Percentiles rank a stretch among this genome's conserved stretches.
Evolutionary conservation across 35 echinoderm and acorn worm species (phyloP).

Genomic region (Strongylocentrotus purpuratus): DNA sequence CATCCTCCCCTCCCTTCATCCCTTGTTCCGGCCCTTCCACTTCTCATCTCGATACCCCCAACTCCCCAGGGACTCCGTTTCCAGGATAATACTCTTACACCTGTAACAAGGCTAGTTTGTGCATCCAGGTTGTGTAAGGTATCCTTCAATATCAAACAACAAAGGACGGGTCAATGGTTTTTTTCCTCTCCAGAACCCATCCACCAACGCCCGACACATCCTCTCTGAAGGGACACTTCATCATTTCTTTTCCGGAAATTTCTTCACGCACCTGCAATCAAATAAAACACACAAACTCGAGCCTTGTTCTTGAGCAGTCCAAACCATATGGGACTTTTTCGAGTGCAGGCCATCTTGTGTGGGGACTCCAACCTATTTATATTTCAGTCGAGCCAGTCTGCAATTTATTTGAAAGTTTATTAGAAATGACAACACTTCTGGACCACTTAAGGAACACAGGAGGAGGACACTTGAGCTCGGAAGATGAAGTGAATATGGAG

Average conservation of each 20-base stretch:
- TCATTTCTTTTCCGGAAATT: background rate
- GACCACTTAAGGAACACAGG: background rate
- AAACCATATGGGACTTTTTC: background rate
- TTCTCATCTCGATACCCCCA: background rate
- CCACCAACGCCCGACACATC: background rate
- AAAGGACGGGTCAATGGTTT: background rate
- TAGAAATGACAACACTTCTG: slow-evolving; percentile 3
- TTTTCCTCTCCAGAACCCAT: background rate
- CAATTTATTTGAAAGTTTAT: slow-evolving; percentile 6
- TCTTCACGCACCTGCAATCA: background rate
- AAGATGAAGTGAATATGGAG: background rate
- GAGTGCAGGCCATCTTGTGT: background rate
- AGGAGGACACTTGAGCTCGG: background rate
- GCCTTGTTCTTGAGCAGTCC: background rate
- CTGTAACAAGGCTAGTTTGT: slow-evolving; percentile 1
- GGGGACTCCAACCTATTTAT: background rate
- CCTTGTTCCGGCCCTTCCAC: background rate
- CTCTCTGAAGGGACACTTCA: background rate
- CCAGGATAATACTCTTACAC: slow-evolving; percentile 4
- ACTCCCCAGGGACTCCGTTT: background rate
- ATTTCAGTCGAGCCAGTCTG: background rate
- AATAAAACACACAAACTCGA: background rate
- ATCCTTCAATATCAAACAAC: background rate
- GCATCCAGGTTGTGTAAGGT: background rate
- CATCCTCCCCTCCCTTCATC: background rate